Percentiles rank a stretch among this genome's conserved stretches.
These are phyloP conservation scores for Lamprotornis superbus DNA, from an alignment of 2,113 vertebrate genomes.

Conservation along the genomic window DNA sequence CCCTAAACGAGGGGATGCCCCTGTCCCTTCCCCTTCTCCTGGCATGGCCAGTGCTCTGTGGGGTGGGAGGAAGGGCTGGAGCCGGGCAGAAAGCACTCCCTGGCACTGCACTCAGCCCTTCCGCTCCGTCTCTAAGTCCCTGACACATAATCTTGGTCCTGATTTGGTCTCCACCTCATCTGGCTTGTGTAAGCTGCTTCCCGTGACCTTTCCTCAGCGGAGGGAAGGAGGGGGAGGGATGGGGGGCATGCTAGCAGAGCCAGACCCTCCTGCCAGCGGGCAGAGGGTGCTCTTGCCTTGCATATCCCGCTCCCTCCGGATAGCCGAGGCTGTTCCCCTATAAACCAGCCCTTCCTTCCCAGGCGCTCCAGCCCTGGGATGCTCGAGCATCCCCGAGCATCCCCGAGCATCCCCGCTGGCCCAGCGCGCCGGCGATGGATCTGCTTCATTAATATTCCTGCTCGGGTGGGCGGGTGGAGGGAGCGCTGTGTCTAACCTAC, in stretches of 20 bases:
- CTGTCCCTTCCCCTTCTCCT: background rate
- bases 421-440: background rate
- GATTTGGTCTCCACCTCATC: conserved; percentile 56
- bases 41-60: background rate
- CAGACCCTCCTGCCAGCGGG: conserved; percentile 75
- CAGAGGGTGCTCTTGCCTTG: conserved; percentile 80
- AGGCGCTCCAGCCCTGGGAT: background rate
- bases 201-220: conserved; percentile 50
- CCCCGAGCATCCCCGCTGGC: background rate
- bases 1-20: background rate
- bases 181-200: conserved; percentile 53
- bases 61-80: conserved; percentile 44
- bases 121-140: background rate
- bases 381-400: background rate
- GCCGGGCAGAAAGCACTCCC: background rate
- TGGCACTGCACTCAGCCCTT: background rate
- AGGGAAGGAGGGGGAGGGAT: conserved; percentile 39
- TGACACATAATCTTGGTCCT: conserved; percentile 64
- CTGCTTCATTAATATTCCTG: conserved; percentile 29
- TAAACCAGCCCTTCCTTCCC: background rate
- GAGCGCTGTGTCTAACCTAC: conserved; percentile 27
- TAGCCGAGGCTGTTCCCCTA: background rate
- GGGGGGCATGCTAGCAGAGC: conserved; percentile 49
- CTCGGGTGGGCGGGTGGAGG: background rate
- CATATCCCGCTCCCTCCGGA: conserved; percentile 61